These are phyloP conservation scores for Bos javanicus DNA, from an alignment of 2,113 vertebrate species.

Conservation along the genomic window DNA sequence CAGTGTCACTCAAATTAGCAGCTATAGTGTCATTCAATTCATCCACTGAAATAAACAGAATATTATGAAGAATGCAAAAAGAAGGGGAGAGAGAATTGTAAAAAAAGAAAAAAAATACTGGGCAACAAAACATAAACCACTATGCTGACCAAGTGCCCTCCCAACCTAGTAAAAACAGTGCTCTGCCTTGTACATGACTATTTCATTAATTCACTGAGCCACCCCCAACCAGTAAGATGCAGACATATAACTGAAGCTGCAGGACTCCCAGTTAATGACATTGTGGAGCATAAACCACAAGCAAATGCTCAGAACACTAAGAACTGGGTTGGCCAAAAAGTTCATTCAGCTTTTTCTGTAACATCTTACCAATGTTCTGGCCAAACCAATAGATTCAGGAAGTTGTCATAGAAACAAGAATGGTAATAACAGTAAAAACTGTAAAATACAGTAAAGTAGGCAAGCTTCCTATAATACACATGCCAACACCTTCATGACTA, in stretches of 20 bases:
- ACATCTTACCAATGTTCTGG: neutral
- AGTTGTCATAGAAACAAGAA: neutral
- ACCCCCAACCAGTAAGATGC: slow-evolving; percentile 50
- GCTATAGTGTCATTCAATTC: slow-evolving; percentile 99
- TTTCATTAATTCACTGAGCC: slow-evolving; percentile 58
- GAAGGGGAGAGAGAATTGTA: slow-evolving; percentile 69
- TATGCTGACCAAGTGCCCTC: neutral
- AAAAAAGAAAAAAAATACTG: slow-evolving; percentile 62
- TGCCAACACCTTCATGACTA: neutral
- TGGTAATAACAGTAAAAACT: neutral
- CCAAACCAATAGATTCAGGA: neutral
- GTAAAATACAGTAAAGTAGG: neutral
- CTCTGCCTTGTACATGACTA: neutral
- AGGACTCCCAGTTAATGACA: neutral
- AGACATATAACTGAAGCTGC: neutral
- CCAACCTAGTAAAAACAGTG: slow-evolving; percentile 38
- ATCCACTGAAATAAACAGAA: slow-evolving; percentile 99
- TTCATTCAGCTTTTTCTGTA: neutral
- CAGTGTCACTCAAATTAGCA: slow-evolving; percentile 99
- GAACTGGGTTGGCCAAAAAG: neutral
- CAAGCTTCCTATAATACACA: neutral
- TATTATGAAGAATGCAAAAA: slow-evolving; percentile 86
- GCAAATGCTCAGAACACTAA: neutral
- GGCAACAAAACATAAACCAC: slow-evolving; percentile 69
- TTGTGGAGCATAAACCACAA: neutral